Percentiles rank a stretch among this genome's conserved stretches.
Evolutionary conservation across 2,113 vertebrate species (phyloP).

Genomic region (Caranx melampygus): DNA sequence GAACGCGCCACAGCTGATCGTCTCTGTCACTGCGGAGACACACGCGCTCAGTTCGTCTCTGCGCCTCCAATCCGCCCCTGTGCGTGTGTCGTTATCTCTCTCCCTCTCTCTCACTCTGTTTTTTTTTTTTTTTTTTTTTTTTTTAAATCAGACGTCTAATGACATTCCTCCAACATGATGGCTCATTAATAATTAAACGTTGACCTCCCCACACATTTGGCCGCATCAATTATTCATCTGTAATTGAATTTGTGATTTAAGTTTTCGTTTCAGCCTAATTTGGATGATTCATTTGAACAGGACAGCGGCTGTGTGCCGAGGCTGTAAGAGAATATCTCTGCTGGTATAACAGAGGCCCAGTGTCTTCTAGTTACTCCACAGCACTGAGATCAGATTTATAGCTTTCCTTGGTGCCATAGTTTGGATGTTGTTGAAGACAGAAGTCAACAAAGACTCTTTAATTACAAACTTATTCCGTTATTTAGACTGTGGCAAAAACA

Average conservation of each 20-base stretch:
- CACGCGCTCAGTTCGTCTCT: neutral
- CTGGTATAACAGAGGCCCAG: slow-evolving; percentile 10
- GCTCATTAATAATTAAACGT: slow-evolving; percentile 71
- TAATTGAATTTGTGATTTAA: slow-evolving; percentile 56
- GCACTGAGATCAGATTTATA: neutral
- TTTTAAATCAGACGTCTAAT: slow-evolving; percentile 36
- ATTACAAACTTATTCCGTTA: neutral
- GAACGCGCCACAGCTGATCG: neutral
- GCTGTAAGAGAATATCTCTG: too few relatives aligned
- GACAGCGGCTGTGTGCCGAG: slow-evolving; percentile 3
- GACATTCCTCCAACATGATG: slow-evolving; percentile 77
- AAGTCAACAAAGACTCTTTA: neutral
- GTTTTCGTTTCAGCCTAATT: slow-evolving; percentile 56
- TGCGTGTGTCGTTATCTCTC: slow-evolving; percentile 52
- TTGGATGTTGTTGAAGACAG: neutral
- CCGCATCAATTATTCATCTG: slow-evolving; percentile 70
- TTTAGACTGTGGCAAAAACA: neutral
- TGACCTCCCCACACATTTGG: slow-evolving; percentile 79
- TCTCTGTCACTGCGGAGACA: neutral
- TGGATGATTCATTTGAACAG: slow-evolving; percentile 32
- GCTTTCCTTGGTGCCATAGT: neutral
- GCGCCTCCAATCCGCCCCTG: neutral
- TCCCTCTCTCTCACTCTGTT: neutral
- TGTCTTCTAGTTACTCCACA: neutral
- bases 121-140: neutral